Conservation (phyloP, 2,797 vertebrate genomes). For the Paramormyrops hopkinsi region DNA sequence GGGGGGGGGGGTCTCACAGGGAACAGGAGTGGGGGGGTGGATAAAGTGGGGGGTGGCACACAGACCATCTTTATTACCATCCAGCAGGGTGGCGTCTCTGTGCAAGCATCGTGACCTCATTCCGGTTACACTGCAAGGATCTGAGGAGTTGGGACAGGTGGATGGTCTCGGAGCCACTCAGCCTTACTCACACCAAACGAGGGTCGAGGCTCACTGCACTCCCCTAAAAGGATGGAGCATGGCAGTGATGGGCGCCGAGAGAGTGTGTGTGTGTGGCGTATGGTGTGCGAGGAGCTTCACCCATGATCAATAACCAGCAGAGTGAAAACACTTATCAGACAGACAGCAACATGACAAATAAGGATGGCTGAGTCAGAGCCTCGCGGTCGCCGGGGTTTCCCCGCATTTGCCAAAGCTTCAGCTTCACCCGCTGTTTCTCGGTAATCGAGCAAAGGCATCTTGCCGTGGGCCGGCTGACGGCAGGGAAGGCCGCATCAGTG, state of each 20-base stretch:
- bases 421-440: background rate
- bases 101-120: background rate
- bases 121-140: background rate
- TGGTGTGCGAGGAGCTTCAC: background rate
- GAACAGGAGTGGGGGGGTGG: slow-evolving; percentile 70
- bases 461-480: background rate
- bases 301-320: background rate
- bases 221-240: background rate
- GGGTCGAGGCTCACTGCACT: background rate
- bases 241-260: background rate
- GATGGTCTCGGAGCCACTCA: background rate
- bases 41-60: slow-evolving; percentile 69
- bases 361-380: slow-evolving; percentile 13
- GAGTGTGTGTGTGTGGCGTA: background rate
- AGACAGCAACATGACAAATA: slow-evolving; percentile 3
- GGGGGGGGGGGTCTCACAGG: slow-evolving; percentile 45
- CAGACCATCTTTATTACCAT: slow-evolving; percentile 79
- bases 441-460: slow-evolving; percentile 2
- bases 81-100: slow-evolving; percentile 44
- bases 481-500: background rate
- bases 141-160: background rate
- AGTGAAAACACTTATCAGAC: slow-evolving; percentile 10
- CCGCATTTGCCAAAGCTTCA: background rate
- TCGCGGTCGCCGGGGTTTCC: background rate
- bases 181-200: background rate